phyloP scores from a whole-genome alignment of 1,140 invertebrate species.

The Andrena cerasifolii region DNA sequence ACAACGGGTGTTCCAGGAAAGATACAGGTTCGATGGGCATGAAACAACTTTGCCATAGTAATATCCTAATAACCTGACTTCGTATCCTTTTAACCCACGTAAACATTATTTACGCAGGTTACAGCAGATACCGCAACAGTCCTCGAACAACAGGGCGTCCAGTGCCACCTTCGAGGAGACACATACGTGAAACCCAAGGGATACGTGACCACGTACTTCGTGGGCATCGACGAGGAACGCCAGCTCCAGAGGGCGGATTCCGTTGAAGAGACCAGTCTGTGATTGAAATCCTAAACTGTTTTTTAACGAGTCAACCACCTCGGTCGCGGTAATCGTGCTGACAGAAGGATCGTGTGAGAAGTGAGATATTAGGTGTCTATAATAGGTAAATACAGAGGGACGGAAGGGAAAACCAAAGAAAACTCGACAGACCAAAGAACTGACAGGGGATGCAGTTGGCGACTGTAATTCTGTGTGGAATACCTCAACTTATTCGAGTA shows the following conservation, averaged over 20 bases:
- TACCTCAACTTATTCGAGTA: slow-evolving; percentile 50
- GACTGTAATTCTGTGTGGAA: slow-evolving; percentile 26
- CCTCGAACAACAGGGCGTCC: slow-evolving; percentile 86
- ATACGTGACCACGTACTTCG: slow-evolving; percentile 88
- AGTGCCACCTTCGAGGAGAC: slow-evolving; percentile 87
- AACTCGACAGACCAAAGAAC: slow-evolving; percentile 60
- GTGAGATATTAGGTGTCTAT: slow-evolving; percentile 26
- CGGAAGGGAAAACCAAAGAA: slow-evolving; percentile 60
- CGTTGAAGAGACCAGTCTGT: slow-evolving; percentile 74
- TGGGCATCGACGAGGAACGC: slow-evolving; percentile 85
- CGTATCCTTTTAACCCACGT: neutral
- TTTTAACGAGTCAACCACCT: neutral
- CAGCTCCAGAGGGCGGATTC: slow-evolving; percentile 63
- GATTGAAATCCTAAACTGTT: slow-evolving; percentile 44
- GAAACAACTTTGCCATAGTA: neutral
- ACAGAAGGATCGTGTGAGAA: slow-evolving; percentile 1
- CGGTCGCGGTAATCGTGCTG: neutral
- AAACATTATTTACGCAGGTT: slow-evolving; percentile 80
- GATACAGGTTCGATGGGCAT: slow-evolving; percentile 86
- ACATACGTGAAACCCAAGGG: slow-evolving; percentile 91
- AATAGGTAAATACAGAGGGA: neutral
- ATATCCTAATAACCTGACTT: too few species aligned
- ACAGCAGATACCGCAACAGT: slow-evolving; percentile 89
- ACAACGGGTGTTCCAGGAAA: slow-evolving; percentile 90
- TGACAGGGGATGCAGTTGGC: neutral